phyloP scores from a whole-genome alignment of 2,888 invertebrate genomes.

The Drosophila buzzatii region DNA sequence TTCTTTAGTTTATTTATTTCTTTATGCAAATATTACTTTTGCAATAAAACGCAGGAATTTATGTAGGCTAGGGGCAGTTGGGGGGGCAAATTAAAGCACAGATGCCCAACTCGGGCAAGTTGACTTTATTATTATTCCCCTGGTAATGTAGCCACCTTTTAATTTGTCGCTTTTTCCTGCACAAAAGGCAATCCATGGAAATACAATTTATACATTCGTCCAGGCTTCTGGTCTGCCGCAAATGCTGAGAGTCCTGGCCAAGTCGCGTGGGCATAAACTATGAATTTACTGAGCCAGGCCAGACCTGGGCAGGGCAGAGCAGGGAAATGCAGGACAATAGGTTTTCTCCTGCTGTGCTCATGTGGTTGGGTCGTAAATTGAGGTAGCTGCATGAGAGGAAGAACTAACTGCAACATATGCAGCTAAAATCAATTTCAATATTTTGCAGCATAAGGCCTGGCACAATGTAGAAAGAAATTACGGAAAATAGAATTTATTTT shows the following conservation, averaged over 20 bases:
- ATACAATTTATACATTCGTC: conserved; percentile 54
- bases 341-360: conserved; percentile 15
- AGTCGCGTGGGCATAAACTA: conserved; percentile 44
- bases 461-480: conserved; percentile 48
- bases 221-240: conserved; percentile 47
- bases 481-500: conserved; percentile 65
- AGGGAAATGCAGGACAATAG: conserved; percentile 37
- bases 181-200: conserved; percentile 27
- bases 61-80: not conserved
- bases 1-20: not conserved
- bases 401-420: conserved; percentile 67
- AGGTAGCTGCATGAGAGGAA: conserved; percentile 5
- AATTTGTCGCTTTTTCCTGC: conserved; percentile 43
- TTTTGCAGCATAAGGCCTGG: conserved; percentile 63
- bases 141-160: conserved; percentile 28
- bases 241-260: conserved; percentile 30
- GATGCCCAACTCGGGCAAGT: conserved; percentile 4
- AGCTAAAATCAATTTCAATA: conserved; percentile 76
- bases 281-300: conserved; percentile 19
- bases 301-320: not conserved
- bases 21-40: not conserved
- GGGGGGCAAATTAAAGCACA: conserved; percentile 1
- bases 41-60: not conserved
- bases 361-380: conserved; percentile 63
- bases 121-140: conserved; percentile 4